Conservation (phyloP, 2,888 invertebrate species). For the Rhodophaea formosa region DNA sequence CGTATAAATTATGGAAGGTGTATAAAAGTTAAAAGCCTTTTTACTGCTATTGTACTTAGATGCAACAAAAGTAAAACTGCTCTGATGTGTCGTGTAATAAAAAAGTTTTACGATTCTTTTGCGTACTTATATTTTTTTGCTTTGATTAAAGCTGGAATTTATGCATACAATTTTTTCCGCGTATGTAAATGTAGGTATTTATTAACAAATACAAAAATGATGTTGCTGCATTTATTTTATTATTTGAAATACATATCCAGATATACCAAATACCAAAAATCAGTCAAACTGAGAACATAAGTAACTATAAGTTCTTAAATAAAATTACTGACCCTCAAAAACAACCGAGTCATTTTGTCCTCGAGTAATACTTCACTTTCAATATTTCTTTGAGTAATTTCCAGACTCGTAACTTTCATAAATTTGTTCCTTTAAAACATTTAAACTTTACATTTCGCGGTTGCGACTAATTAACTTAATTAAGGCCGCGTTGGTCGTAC, state of each 20-base stretch:
- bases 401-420: neutral
- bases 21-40: slow-evolving; percentile 11
- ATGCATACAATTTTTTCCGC: neutral
- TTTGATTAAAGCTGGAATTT: neutral
- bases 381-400: neutral
- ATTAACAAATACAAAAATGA: too few relatives aligned
- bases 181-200: too few relatives aligned
- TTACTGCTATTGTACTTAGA: slow-evolving; percentile 6
- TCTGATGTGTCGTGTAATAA: neutral
- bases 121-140: neutral
- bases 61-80: slow-evolving; percentile 7
- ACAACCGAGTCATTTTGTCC: neutral
- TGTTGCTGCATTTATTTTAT: too few relatives aligned
- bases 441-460: neutral
- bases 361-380: neutral
- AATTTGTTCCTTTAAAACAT: neutral
- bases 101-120: neutral
- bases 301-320: neutral
- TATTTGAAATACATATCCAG: too few relatives aligned
- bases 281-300: too few relatives aligned
- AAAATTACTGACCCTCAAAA: neutral
- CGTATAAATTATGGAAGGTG: neutral
- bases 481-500: neutral
- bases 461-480: neutral
- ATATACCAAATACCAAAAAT: too few relatives aligned